A percentile compares a stretch with the other conserved stretches of the same genome.
phyloP scores from a whole-genome alignment of 2,888 invertebrate species.

The Lymantria monacha region DNA sequence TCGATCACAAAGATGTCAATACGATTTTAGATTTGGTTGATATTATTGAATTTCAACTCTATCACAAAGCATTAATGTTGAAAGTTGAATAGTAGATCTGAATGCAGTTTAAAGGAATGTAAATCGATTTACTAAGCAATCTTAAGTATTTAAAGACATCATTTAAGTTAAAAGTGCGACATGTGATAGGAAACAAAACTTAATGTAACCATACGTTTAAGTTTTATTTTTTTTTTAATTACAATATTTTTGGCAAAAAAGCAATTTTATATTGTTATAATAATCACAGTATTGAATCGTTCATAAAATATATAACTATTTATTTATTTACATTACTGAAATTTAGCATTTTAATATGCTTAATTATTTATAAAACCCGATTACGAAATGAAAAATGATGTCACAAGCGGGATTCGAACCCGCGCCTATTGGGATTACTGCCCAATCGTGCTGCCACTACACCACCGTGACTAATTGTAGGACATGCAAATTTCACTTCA shows the following conservation, averaged over 20 bases:
- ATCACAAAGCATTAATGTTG: constrained; percentile 22
- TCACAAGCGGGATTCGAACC: too few species aligned
- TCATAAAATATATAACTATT: too few species aligned
- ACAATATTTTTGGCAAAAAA: background rate
- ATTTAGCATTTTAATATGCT: too few species aligned
- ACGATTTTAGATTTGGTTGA: constrained; percentile 25
- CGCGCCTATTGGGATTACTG: too few species aligned
- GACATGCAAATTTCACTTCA: too few species aligned
- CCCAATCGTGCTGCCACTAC: too few species aligned
- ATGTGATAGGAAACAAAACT: constrained; percentile 29
- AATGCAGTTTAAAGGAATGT: constrained; percentile 25
- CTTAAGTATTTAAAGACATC: constrained; percentile 36
- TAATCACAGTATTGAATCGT: too few species aligned
- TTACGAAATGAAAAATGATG: too few species aligned
- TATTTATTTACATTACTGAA: too few species aligned
- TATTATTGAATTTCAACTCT: constrained; percentile 15
- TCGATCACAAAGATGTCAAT: constrained; percentile 32
- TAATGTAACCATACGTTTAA: background rate
- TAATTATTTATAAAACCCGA: too few species aligned
- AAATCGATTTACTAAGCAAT: constrained; percentile 34
- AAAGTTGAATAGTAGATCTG: constrained; percentile 17
- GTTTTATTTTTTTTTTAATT: background rate
- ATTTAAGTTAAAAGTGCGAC: constrained; percentile 28
- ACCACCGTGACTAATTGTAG: too few species aligned
- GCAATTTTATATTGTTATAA: too few species aligned